Base-by-base conservation (phyloP, 2,888 invertebrate genomes). In the Branchellion lobata region DNA sequence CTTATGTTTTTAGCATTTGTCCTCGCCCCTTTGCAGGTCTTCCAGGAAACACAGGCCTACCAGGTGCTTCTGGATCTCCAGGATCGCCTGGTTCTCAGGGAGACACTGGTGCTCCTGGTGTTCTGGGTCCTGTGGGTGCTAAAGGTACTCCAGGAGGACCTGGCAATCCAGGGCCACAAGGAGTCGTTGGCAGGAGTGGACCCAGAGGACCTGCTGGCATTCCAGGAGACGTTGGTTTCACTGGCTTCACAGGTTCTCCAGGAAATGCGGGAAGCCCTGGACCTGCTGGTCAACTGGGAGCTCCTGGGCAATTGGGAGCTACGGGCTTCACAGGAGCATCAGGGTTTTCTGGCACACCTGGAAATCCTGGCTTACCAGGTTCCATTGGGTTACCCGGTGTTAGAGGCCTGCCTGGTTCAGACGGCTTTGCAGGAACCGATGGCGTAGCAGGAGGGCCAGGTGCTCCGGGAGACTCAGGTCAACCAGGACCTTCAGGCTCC, bases 81-180 rank as follows among this genome's bases (percentile, higher is more conserved):
- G 75, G 75, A 11, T 18, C 51, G 5, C n/a, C 53, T 29, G 75
- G 75, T 53, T 51, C n/a, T 1, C n/a, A n/a, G 27, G 75, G 75
- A 24, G 11, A 24, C 2, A 1, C 51, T 21, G 75, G 75, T 18
- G 27, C 31, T 21, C 51, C 29, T 53, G 75, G 75, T 24, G 53
- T 27, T 47, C 24, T n/a, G 27, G 75, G 75, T n/a, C 33, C 31
- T 61, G 27, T 34, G 14, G 61, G 65, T 53, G 21, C 31, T 8
- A 3, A 21, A 53, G 75, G 75, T 27, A 18, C 27, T 29, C 27
- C 78, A 24, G 80, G 80, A 53, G 3, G 36, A 14, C 29, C 36
- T 65, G 81, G 81, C n/a, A n/a, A 33, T 31, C 61, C 69, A 24
- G 81, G 81, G 36, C 21, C 5, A 31, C 51, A 40, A 1, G 75